Conservation (phyloP, 2,888 invertebrate genomes). For the Aplocera efformata region DNA sequence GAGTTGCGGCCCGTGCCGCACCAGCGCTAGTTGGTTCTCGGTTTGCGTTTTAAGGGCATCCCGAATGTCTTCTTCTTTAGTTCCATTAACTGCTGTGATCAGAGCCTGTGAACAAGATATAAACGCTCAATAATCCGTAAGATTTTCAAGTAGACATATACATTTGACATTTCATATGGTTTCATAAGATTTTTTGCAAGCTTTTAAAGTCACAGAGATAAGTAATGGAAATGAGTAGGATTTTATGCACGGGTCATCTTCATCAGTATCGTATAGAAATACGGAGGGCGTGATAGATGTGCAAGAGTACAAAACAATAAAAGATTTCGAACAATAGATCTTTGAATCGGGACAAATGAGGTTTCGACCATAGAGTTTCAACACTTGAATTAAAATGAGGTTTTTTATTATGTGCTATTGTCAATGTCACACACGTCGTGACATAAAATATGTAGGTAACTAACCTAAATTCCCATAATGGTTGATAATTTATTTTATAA, state of each 20-base stretch:
- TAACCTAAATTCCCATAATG: slow-evolving; percentile 29
- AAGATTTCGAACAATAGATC: no score
- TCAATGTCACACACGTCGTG: slow-evolving; percentile 8
- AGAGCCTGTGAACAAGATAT: slow-evolving; percentile 80
- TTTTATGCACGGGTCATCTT: no score
- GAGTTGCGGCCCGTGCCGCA: slow-evolving; percentile 85
- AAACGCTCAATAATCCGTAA: no score
- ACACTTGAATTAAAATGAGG: not conserved
- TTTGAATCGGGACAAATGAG: slow-evolving; percentile 16
- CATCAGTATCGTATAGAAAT: no score
- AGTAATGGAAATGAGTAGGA: no score
- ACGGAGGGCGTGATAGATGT: no score
- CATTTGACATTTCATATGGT: no score
- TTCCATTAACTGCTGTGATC: slow-evolving; percentile 84
- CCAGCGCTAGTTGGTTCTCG: slow-evolving; percentile 82
- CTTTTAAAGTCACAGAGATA: no score
- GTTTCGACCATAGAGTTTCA: slow-evolving; percentile 3
- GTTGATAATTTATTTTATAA: slow-evolving; percentile 80
- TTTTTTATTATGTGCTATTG: not conserved
- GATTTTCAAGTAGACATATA: no score
- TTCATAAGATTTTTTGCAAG: no score
- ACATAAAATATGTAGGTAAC: slow-evolving; percentile 11
- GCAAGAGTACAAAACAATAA: no score
- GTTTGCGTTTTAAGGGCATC: slow-evolving; percentile 83
- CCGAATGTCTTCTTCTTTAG: slow-evolving; percentile 83